phyloP scores from a whole-genome alignment of 1,140 invertebrate species.

The Halesus radiatus region DNA sequence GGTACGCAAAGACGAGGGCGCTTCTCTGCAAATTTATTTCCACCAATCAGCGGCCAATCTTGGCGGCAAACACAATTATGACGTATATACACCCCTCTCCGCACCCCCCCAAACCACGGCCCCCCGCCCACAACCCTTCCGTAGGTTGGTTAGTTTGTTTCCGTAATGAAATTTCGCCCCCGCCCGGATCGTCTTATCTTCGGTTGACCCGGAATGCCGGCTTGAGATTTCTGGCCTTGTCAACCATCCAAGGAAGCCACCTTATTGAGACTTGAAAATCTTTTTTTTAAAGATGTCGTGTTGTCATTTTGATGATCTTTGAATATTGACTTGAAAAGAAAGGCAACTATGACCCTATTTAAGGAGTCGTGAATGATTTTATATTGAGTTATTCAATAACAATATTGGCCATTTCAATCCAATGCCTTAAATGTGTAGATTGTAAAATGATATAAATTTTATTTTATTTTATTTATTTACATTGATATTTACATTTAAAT shows the following conservation, averaged over 20 bases:
- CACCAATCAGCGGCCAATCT: constrained; percentile 54
- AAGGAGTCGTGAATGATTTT: too few relatives aligned
- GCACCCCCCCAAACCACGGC: not conserved
- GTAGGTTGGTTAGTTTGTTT: constrained; percentile 38
- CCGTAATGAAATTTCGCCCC: constrained; percentile 52
- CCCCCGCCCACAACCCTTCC: constrained; percentile 35
- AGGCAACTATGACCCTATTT: too few relatives aligned
- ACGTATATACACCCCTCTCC: constrained; percentile 22
- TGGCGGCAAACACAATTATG: constrained; percentile 51
- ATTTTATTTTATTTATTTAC: too few relatives aligned
- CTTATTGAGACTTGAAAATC: too few relatives aligned
- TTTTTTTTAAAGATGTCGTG: not conserved
- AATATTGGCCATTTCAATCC: too few relatives aligned
- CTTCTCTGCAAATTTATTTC: constrained; percentile 34
- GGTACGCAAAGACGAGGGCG: not conserved
- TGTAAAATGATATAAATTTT: too few relatives aligned
- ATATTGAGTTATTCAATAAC: too few relatives aligned
- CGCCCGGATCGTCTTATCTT: constrained; percentile 20
- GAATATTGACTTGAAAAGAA: too few relatives aligned
- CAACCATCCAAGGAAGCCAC: not conserved
- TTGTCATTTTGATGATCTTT: not conserved
- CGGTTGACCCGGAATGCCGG: not conserved
- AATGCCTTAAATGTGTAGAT: too few relatives aligned
- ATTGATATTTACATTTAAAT: too few relatives aligned
- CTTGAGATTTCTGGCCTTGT: constrained; percentile 17